Evolutionary conservation across 2,797 vertebrate genomes (phyloP).

Genomic region (Macropus fuliginosus): DNA sequence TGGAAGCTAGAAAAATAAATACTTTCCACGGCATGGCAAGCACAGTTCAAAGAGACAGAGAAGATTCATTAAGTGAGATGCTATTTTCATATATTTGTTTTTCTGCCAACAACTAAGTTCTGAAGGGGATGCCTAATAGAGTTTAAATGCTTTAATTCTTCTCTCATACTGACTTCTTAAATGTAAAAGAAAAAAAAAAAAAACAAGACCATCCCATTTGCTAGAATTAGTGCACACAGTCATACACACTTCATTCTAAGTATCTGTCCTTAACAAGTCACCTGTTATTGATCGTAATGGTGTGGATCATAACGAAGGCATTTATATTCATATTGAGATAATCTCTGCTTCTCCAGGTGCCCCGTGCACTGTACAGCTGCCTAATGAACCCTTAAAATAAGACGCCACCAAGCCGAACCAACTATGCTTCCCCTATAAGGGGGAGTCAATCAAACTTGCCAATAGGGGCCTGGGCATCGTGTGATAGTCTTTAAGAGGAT

Average conservation of each 20-base stretch:
- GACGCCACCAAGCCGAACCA: not conserved
- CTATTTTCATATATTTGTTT: conserved; percentile 59
- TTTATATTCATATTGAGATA: conserved; percentile 44
- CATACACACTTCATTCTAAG: not conserved
- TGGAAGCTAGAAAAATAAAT: conserved; percentile 74
- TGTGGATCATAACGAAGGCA: conserved; percentile 11
- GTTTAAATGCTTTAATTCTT: conserved; percentile 55
- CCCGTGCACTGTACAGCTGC: conserved; percentile 43
- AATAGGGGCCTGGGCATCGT: not conserved
- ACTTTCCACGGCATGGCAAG: conserved; percentile 63
- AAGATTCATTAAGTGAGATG: conserved; percentile 65
- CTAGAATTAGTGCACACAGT: not conserved
- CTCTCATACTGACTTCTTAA: conserved; percentile 44
- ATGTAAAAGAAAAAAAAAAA: conserved; percentile 38
- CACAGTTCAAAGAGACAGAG: conserved; percentile 48
- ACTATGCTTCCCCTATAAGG: conserved; percentile 40
- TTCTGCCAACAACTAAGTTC: conserved; percentile 36
- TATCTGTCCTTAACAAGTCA: conserved; percentile 47
- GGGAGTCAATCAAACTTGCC: conserved; percentile 61
- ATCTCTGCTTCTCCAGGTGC: conserved; percentile 64
- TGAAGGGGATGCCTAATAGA: conserved; percentile 59
- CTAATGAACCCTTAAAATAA: conserved; percentile 65
- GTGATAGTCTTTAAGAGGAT: conserved; percentile 48
- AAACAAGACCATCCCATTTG: conserved; percentile 22
- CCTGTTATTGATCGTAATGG: conserved; percentile 33